These are phyloP conservation scores for Pangasius djambal DNA, from an alignment of 2,797 vertebrate genomes.

Conservation along the genomic window DNA sequence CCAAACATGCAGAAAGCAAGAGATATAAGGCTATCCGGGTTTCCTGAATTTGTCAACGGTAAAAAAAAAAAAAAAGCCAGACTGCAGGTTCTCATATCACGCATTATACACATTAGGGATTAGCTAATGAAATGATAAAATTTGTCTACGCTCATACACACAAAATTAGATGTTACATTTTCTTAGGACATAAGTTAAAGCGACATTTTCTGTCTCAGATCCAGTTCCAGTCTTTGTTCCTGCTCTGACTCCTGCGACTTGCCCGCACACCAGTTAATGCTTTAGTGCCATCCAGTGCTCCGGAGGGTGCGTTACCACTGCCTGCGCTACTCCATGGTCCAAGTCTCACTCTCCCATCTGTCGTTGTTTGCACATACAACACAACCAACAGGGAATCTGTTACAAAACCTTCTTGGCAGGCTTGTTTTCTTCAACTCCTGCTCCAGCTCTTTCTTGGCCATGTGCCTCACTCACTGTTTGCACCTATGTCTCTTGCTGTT, in stretches of 20 bases:
- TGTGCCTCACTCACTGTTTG: background rate
- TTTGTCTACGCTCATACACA: background rate
- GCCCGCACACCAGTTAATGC: background rate
- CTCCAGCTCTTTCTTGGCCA: background rate
- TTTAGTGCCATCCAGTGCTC: constrained; percentile 1
- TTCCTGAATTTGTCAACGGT: background rate
- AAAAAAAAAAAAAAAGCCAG: background rate
- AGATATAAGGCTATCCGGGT: background rate
- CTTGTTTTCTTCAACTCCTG: background rate
- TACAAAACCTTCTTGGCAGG: background rate
- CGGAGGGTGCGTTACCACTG: background rate
- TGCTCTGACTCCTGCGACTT: background rate
- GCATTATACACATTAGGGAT: background rate
- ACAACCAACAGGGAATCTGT: background rate
- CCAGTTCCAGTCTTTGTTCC: constrained; percentile 1
- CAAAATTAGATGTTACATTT: background rate
- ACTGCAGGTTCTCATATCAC: no score
- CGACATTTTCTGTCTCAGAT: background rate
- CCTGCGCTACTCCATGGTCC: background rate
- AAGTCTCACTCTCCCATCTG: background rate
- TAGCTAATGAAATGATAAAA: background rate
- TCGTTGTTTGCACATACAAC: background rate
- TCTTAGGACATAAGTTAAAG: background rate
- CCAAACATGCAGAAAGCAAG: background rate
- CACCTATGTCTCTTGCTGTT: background rate